Evolutionary conservation across 2,888 invertebrate genomes (phyloP).

Genomic region (Xylota sylvarum): DNA sequence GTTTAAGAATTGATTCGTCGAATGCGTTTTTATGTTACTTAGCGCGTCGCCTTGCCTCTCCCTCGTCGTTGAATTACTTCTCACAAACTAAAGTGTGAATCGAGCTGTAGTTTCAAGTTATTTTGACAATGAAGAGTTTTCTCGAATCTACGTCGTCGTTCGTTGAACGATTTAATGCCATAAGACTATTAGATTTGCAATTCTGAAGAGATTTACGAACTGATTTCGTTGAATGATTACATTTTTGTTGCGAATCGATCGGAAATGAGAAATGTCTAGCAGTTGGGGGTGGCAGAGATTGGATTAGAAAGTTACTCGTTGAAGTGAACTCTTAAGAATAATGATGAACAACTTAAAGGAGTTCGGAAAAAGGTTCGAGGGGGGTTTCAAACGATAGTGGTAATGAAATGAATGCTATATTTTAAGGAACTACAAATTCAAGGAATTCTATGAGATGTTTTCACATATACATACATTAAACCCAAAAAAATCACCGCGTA

Average conservation of each 20-base stretch:
- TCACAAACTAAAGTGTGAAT: conserved; percentile 59
- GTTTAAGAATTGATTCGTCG: conserved; percentile 64
- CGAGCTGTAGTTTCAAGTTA: conserved; percentile 52
- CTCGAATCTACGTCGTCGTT: conserved; percentile 12
- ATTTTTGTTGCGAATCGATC: conserved; percentile 36
- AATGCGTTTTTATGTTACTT: conserved; percentile 20
- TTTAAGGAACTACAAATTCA: too few relatives aligned
- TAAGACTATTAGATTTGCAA: conserved; percentile 64
- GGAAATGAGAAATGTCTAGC: neutral
- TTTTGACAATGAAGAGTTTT: conserved; percentile 65
- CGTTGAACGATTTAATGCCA: conserved; percentile 48
- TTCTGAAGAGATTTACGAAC: conserved; percentile 61
- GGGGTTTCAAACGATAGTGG: too few relatives aligned
- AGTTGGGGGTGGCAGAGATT: neutral
- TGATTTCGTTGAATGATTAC: conserved; percentile 50
- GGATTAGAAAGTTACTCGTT: neutral
- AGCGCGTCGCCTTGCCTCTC: neutral
- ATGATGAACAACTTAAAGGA: neutral
- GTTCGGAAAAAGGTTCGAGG: neutral
- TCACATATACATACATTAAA: too few relatives aligned
- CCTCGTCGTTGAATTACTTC: neutral
- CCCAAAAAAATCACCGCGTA: too few relatives aligned
- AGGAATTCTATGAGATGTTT: too few relatives aligned
- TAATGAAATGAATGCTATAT: too few relatives aligned
- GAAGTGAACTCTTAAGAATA: neutral